phyloP scores from a whole-genome alignment of 2,113 vertebrate species.

The Poicephalus gulielmi region DNA sequence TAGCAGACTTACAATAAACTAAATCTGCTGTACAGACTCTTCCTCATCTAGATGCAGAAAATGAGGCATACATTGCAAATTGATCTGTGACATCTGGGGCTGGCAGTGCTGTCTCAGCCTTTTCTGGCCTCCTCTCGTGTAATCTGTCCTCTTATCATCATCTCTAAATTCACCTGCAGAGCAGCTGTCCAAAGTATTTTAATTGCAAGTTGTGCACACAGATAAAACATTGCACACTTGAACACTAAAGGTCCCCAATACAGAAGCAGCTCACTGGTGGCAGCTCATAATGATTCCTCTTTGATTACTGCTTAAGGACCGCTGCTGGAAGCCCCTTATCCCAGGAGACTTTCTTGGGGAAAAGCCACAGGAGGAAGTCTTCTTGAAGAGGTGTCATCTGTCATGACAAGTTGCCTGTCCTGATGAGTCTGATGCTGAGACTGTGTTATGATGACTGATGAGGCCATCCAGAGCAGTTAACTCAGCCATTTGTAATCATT shows the following conservation, averaged over 20 bases:
- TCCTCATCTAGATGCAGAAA: background rate
- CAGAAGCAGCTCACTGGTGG: background rate
- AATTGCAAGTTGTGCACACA: background rate
- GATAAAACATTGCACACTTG: background rate
- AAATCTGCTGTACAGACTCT: background rate
- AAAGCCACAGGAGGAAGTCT: constrained; percentile 20
- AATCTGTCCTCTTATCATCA: background rate
- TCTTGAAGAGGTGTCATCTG: constrained; percentile 53
- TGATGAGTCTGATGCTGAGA: constrained; percentile 59
- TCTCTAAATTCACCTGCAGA: constrained; percentile 25
- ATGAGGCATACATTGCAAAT: background rate
- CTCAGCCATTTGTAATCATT: constrained; percentile 72
- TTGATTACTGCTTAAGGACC: constrained; percentile 37
- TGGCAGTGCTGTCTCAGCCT: background rate
- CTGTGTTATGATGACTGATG: constrained; percentile 64
- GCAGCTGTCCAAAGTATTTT: background rate
- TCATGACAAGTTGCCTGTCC: constrained; percentile 59
- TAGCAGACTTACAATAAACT: background rate
- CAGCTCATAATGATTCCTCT: constrained; percentile 2
- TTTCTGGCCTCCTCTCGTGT: background rate
- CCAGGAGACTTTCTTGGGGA: constrained; percentile 4
- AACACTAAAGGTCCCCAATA: background rate
- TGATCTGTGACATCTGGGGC: background rate
- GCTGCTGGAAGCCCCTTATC: constrained; percentile 6
- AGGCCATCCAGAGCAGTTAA: constrained; percentile 54